Evolutionary conservation across 2,797 vertebrate genomes (phyloP), one percentile per base, ranked within the genome.

Genomic region (Gymnopithys bicolor): DNA sequence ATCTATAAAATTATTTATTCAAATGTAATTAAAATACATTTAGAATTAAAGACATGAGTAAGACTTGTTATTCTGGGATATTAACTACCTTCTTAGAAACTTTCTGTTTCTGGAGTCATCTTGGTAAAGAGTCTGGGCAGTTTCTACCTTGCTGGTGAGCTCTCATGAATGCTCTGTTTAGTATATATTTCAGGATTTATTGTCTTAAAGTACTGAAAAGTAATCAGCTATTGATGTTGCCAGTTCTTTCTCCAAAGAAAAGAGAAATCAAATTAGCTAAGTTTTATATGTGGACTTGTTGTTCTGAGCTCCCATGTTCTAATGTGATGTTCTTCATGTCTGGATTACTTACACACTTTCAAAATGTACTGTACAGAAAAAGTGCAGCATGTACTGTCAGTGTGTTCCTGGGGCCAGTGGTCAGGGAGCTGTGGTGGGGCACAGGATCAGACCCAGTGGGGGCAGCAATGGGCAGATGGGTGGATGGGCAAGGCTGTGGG

Each of bases 1-100:
- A 27, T 86, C 43, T 82, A n/a, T 43, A 66, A 92, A 89, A 87
- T 52, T 24, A 69, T 71, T 71, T 78, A 39, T 62, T 91, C 15
- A 84, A 68, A 79, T 62, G 8, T 48, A 55, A 86, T 69, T 75
- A 10, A 71, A 93, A 75, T 75, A 33, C 9, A 11, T 77, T 53
- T 81, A 86, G 35, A 30, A 46, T 78, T 81, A 75, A 94, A 93
- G 21, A 88, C 60, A 10, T 64, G 24, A 66, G 48, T 56, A 80
- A 55, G 22, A 86, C 13, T 66, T 56, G 14, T 46, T 76, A 87
- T 49, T 95, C 49, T 64, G 1, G 48, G 11, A 10, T 60, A 78
- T 64, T 90, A 77, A 53, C n/a, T 75, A 64, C 2, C 3, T 19
- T 84, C 19, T 67, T 85, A 27, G 69, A 78, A 75, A 10, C 2